Percentiles rank a stretch among this genome's conserved stretches.
Evolutionary conservation across 1,140 invertebrate genomes (phyloP).

Genomic region (Nomia melanderi): DNA sequence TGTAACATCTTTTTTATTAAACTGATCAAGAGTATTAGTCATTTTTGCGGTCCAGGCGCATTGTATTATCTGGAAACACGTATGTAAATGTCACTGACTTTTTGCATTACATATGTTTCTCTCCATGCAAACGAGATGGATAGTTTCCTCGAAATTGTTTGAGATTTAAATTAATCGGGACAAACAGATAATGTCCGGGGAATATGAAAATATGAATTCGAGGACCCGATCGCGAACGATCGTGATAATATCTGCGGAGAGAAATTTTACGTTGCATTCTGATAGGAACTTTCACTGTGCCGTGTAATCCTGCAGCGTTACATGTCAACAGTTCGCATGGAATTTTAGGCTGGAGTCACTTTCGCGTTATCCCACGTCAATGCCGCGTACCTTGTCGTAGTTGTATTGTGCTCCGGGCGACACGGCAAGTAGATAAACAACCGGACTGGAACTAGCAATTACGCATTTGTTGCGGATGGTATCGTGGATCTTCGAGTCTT

Average conservation of each 20-base stretch:
- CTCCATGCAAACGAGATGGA: too few species aligned
- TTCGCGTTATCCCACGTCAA: slow-evolving; percentile 17
- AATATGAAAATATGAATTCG: slow-evolving; percentile 1
- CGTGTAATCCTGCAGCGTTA: not conserved
- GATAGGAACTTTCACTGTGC: slow-evolving; percentile 32
- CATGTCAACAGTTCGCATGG: not conserved
- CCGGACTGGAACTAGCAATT: too few species aligned
- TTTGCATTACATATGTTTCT: too few species aligned
- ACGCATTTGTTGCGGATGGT: not conserved
- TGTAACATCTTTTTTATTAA: too few species aligned
- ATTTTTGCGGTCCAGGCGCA: too few species aligned
- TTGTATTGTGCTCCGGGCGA: not conserved
- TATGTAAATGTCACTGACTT: too few species aligned
- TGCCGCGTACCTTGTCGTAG: not conserved
- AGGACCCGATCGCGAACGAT: slow-evolving; percentile 11
- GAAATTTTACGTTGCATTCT: slow-evolving; percentile 21
- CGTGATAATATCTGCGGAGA: slow-evolving; percentile 11
- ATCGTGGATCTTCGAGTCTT: not conserved
- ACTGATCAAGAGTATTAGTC: too few species aligned
- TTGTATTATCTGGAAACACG: too few species aligned
- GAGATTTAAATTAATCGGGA: too few species aligned
- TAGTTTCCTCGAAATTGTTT: too few species aligned
- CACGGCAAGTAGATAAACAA: too few species aligned
- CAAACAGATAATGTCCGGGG: too few species aligned
- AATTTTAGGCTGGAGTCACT: slow-evolving; percentile 18